Evolutionary conservation across 2,888 invertebrate genomes (phyloP).

Genomic region (Sepioteuthis lessoniana): DNA sequence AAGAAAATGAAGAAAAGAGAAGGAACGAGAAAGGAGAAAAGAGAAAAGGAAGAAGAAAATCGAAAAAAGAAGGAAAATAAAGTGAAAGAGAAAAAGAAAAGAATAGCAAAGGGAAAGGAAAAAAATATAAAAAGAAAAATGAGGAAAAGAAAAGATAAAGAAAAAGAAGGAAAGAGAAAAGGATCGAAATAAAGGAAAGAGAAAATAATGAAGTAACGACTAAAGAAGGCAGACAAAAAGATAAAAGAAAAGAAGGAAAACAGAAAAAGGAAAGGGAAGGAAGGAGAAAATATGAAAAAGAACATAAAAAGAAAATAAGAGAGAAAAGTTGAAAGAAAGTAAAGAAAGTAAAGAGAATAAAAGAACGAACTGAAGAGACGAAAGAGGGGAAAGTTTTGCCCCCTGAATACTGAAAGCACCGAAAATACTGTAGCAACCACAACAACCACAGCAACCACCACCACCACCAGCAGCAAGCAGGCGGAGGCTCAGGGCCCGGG

Average conservation of each 20-base stretch:
- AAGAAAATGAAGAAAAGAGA: background rate
- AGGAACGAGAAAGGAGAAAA: background rate
- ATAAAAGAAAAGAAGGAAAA: background rate
- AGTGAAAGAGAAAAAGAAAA: too few relatives aligned
- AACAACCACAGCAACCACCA: too few relatives aligned
- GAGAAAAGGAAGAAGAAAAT: background rate
- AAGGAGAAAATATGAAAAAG: background rate
- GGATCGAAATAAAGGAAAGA: background rate
- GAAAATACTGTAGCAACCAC: too few relatives aligned
- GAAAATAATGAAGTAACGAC: background rate
- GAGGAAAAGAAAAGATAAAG: background rate
- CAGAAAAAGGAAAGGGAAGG: background rate
- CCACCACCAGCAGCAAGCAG: too few relatives aligned
- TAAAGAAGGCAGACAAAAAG: background rate
- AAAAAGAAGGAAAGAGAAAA: background rate
- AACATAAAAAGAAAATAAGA: background rate
- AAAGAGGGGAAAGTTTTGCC: too few relatives aligned
- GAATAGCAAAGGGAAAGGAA: too few relatives aligned
- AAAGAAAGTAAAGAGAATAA: background rate
- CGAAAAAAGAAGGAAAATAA: background rate
- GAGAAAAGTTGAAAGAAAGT: background rate
- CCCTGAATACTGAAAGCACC: too few relatives aligned
- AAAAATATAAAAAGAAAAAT: background rate
- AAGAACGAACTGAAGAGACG: too few relatives aligned
- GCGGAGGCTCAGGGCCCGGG: too few relatives aligned